These are phyloP conservation scores for Cepphus grylle DNA, from an alignment of 2,113 vertebrate species.

Conservation along the genomic window DNA sequence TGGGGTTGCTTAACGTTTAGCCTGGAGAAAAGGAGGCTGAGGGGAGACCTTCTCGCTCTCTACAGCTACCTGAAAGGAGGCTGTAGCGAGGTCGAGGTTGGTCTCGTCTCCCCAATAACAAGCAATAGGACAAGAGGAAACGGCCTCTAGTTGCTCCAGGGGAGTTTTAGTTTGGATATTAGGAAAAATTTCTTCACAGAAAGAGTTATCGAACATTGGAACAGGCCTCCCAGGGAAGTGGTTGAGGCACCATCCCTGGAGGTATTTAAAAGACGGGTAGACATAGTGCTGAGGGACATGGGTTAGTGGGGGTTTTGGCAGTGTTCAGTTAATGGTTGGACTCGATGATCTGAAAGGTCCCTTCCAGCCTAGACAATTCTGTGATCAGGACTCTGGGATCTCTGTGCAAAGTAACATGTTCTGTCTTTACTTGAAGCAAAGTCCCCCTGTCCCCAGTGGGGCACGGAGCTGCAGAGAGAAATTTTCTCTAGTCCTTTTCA, in stretches of 20 bases:
- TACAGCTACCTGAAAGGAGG: background rate
- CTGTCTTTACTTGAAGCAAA: background rate
- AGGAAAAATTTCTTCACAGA: background rate
- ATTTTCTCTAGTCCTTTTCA: background rate
- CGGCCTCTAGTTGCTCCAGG: background rate
- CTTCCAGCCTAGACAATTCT: background rate
- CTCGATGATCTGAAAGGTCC: background rate
- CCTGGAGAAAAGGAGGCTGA: background rate
- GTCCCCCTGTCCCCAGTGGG: too few species aligned
- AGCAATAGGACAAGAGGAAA: background rate
- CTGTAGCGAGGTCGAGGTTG: background rate
- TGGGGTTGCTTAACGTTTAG: background rate
- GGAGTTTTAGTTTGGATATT: background rate
- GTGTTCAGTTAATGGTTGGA: background rate
- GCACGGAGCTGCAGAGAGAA: background rate
- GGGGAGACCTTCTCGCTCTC: background rate
- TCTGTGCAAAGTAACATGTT: background rate
- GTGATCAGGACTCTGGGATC: background rate
- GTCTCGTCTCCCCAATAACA: background rate
- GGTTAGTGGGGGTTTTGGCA: background rate
- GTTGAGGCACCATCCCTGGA: background rate
- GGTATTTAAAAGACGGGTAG: background rate
- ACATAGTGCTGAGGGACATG: background rate
- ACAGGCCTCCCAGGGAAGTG: background rate
- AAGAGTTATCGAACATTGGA: background rate